Evolutionary conservation across 2,797 vertebrate species (phyloP), one percentile per base, ranked within the genome.

Genomic region (Antennarius maculatus): DNA sequence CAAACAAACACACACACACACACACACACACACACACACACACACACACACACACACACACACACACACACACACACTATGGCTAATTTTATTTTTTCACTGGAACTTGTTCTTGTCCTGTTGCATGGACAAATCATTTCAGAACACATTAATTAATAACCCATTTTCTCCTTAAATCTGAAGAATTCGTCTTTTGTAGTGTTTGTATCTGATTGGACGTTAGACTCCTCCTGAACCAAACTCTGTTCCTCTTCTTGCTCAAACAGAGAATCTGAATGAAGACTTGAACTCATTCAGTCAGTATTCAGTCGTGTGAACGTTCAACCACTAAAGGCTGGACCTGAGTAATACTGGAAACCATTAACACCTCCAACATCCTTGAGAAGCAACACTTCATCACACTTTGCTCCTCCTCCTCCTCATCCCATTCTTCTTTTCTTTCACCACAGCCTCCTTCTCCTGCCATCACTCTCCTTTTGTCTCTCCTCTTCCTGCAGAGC

Each of bases 381-480:
- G 27, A 72, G 47, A 28, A 58, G 48, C 47, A 58, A n/a, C 55
- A 31, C 41, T 54, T 28, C 16, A 39, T 18, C 64, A 31, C 46
- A n/a, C 57, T 56, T 42, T 23, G 23, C 23, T 23, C 23, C 23
- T 48, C 5, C n/a, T 31, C 14, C 46, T 23, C 54, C 54, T 75
- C 59, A 34, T 15, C 18, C 10, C 5, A 5, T 48, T 50, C 18
- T 65, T 37, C 7, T 55, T 6, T 2, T 28, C 14, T 43, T 52
- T 57, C 49, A 31, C 34, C 37, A 29, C 9, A 23, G 39, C 65
- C 23, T 48, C 5, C n/a, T 31, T 11, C 46, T 23, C 54, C 54
- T 75, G 39, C 65, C 15, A 54, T 77, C 75, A 77, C 50, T 82
- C 79, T 48, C 63, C 60, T 59, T 68, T 83, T 80, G 61, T 78